Evolutionary conservation across 2,888 invertebrate species (phyloP), one percentile per base, ranked within the genome.

Genomic region (Drosophila stalkeri): DNA sequence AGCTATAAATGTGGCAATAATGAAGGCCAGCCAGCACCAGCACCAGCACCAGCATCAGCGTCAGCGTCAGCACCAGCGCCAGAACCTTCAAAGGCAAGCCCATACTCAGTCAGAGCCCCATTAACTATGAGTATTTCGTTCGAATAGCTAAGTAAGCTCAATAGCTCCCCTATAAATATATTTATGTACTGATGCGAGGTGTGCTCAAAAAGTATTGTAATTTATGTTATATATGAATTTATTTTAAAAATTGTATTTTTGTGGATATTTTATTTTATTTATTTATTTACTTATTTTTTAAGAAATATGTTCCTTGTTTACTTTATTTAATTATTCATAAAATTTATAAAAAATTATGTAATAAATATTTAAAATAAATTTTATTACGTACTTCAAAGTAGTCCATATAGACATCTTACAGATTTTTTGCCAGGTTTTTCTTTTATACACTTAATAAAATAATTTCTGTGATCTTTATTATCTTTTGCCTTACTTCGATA

Each of bases 1-100:
- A 18, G 44, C 20, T 44, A 76, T 75, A 56, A 56, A 44, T 69
- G 56, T 51, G 57, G 52, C 56, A 51, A 76, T 76, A 76, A 71
- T 63, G 46, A 51, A 71, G 54, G 51, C 23, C 71, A 41, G 64
- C 11, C 75, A 61, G 52, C 6, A 43, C 16, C 31, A n/a, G 20
- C 20, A 4, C 16, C 37, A 39, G 8, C 23, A 44, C 14, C 31
- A n/a, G 20, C 20, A 4, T 11, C 37, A 39, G 8, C 23, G 41
- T 14, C 55, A 46, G 59, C 16, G 20, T 3, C 49, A 18, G 16
- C 23, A 5, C n/a, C 11, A 31, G 31, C 39, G 33, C 23, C 61
- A 46, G 59, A 33, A 41, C 44, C 55, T 59, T 60, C 60, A 59
- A 46, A 69, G 33, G 51, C 31, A 2, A 35, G 8, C 51, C 33